Base-by-base conservation (phyloP, 2,888 invertebrate species). In the Criorhina ranunculi region DNA sequence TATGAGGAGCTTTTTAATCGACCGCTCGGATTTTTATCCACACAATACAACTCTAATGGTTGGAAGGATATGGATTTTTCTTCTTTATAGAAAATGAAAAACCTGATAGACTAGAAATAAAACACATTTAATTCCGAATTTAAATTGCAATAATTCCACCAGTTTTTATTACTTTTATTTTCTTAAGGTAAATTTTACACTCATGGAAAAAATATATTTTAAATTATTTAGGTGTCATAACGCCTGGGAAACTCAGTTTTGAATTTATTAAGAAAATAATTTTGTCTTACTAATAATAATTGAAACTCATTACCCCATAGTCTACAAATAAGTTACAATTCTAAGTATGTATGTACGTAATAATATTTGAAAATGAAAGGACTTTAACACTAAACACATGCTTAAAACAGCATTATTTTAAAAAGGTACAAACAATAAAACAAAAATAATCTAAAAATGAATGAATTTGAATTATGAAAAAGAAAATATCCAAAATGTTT, bases 331-430 rank as follows among this genome's bases (percentile, higher is more conserved):
- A 64, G 17, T 44, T 66, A 35, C 17, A 24, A 64, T 66, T 60
- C n/a, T 37, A 72, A 62, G 24, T 24, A 4, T 24, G 24, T 37
- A 72, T 55, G 24, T 24, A 4, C 4, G 24, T 24, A 24, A 78
- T 29, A 19, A 67, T 55, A 57, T 15, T n/a, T 75, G 37, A 67
- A 55, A 59, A 57, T 11, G 19, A 62, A 57, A 42, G 17, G n/a
- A 40, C 31, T 35, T 66, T 37, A 66, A 69, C 62, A 57, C 70
- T 75, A 85, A 76, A 53, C 55, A 51, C 62, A 86, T 86, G 86
- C 86, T 86, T 86, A 86, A 86, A 86, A 86, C 86, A 86, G 86
- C 86, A 86, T 86, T 72, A 55, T 44, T 75, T 80, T 17, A 59
- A 59, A 66, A 70, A 64, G 29, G 12, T 40, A 79, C 64, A 67